These are phyloP conservation scores for Drosophila birchii DNA, from an alignment of 2,888 invertebrate genomes.

Conservation along the genomic window DNA sequence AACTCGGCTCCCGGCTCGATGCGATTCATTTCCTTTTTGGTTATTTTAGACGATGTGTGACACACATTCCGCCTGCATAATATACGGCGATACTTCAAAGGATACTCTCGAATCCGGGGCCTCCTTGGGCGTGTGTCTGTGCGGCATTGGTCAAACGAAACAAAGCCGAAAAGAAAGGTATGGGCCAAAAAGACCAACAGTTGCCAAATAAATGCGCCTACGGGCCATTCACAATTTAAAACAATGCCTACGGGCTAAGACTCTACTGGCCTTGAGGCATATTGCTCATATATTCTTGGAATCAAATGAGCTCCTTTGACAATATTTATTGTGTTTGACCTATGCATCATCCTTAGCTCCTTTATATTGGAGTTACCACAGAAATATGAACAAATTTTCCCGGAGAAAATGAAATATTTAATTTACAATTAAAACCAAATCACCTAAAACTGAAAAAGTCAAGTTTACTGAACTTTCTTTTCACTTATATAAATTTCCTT, in stretches of 20 bases:
- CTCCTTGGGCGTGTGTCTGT: conserved; percentile 37
- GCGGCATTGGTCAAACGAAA: conserved; percentile 44
- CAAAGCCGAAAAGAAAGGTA: conserved; percentile 25
- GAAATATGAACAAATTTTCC: neutral
- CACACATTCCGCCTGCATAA: conserved; percentile 65
- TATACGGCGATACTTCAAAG: conserved; percentile 72
- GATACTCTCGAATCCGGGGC: conserved; percentile 44
- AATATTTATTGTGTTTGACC: conserved; percentile 6
- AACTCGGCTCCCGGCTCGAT: conserved; percentile 4
- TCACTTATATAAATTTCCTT: neutral
- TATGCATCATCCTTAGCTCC: conserved; percentile 19
- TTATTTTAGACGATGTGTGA: conserved; percentile 59
- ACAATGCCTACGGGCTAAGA: conserved; percentile 33
- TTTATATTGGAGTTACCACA: neutral
- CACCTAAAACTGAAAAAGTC: neutral
- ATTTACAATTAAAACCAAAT: neutral
- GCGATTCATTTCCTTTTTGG: conserved; percentile 75
- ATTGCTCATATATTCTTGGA: conserved; percentile 36
- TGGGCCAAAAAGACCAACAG: conserved; percentile 31
- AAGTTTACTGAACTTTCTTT: neutral
- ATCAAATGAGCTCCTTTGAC: conserved; percentile 25
- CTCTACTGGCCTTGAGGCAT: conserved; percentile 42
- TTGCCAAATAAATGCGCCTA: conserved; percentile 35
- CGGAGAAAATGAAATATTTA: neutral
- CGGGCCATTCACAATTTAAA: conserved; percentile 44